Evolutionary conservation across 1,140 invertebrate genomes (phyloP), one percentile per base, ranked within the genome.

Genomic region (Drosophila erecta): DNA sequence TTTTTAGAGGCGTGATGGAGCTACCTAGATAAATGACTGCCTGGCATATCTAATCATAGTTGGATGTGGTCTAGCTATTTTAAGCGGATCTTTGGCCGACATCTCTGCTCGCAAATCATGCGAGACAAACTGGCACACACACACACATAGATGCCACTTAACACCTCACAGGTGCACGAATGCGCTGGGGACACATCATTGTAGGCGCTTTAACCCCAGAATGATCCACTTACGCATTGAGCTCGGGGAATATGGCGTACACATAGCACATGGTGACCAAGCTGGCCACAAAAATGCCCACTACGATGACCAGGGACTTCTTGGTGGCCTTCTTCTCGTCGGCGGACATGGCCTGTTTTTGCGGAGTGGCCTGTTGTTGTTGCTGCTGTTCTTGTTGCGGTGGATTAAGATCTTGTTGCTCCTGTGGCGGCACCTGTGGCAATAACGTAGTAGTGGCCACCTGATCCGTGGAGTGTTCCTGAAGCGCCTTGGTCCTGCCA

Each of bases 181-280:
- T 73, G 70, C 47, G 57, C 56, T 73, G 24, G 69, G 22, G 69
- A 74, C 70, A 75, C 72, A 75, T 75, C 49, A 67, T 69, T 33
- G 51, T 14, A 27, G 17, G 22, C 27, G 10, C 10, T 14, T 17
- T 15, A 38, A 22, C n/a, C 37, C 20, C 24, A 59, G 33, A 41
- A 51, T 12, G 35, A 10, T 12, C 46, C 12, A 95, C 96, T 96
- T 95, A 97, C 96, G 95, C 94, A 92, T 96, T 94, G 61, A 98
- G 93, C 89, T 97, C 93, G 67, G 97, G 97, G 93, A 97, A 97
- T 92, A 94, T 96, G 74, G 93, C 94, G 81, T 96, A 96, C 12
- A 96, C 94, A 66, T 92, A 92, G 70, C 71, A 90, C 78, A 92
- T 89, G 44, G 91, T 81, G 20, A 67, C 59, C 49, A 92, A 59